These are phyloP conservation scores for Echinops telfairi DNA, from an alignment of 2,113 vertebrate species.

Conservation along the genomic window DNA sequence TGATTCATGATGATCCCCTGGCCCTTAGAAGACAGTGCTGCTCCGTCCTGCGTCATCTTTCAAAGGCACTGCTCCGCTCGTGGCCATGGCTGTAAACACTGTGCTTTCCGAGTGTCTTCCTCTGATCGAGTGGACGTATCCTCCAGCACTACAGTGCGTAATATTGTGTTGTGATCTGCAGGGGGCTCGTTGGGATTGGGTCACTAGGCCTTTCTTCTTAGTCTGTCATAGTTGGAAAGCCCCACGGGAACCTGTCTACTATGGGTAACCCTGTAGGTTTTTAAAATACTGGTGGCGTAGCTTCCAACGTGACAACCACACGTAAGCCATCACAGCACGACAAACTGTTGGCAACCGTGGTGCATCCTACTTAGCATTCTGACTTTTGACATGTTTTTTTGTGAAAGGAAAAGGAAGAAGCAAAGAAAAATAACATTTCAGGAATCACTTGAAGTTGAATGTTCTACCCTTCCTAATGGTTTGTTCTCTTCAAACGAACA, in stretches of 20 bases:
- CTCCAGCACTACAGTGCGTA: neutral
- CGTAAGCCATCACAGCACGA: neutral
- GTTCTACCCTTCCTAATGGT: neutral
- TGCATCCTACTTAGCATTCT: neutral
- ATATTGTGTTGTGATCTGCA: neutral
- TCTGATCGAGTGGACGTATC: neutral
- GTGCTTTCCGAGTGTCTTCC: too few relatives aligned
- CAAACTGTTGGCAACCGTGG: neutral
- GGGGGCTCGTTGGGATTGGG: neutral
- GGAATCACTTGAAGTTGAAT: neutral
- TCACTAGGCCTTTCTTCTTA: neutral
- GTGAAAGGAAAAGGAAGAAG: slow-evolving; percentile 1
- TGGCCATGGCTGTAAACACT: too few relatives aligned
- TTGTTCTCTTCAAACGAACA: neutral
- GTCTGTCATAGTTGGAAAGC: neutral
- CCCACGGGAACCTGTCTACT: neutral
- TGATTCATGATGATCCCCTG: neutral
- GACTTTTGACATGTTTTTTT: slow-evolving; percentile 29
- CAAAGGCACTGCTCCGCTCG: neutral
- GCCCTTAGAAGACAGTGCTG: neutral
- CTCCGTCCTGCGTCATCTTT: neutral
- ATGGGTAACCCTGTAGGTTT: neutral
- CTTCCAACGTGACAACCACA: neutral
- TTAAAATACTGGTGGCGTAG: neutral
- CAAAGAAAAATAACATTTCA: slow-evolving; percentile 42